A percentile compares a stretch with the other conserved stretches of the same genome.
These are phyloP conservation scores for Lophura nycthemera DNA, from an alignment of 2,113 vertebrate species.

Conservation along the genomic window DNA sequence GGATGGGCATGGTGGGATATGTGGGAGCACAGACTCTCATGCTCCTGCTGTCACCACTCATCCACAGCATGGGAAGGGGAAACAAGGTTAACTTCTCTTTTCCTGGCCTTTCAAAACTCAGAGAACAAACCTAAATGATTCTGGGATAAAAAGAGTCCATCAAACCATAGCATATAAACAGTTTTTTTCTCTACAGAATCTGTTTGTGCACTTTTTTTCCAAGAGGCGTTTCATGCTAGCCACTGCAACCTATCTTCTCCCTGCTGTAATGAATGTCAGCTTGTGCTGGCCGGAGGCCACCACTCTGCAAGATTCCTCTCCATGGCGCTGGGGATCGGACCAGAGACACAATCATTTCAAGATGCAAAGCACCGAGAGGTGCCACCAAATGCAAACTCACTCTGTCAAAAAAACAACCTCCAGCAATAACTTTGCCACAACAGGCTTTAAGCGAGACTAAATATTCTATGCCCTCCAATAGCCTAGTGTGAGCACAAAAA, in stretches of 20 bases:
- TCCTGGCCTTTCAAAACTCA: neutral
- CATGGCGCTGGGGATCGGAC: neutral
- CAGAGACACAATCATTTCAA: slow-evolving; percentile 19
- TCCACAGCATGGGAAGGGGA: fast-evolving
- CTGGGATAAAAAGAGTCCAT: neutral
- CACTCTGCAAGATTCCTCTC: neutral
- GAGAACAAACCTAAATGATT: neutral
- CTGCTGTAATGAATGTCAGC: neutral
- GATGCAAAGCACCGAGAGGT: neutral
- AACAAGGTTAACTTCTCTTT: neutral
- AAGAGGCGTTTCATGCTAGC: neutral
- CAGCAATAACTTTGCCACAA: neutral
- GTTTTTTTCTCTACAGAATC: neutral
- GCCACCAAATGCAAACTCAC: neutral
- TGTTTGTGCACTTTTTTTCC: neutral
- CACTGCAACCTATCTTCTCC: neutral
- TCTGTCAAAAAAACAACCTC: neutral
- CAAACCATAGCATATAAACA: neutral
- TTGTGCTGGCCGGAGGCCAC: neutral
- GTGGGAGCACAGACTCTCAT: fast-evolving
- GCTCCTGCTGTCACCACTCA: fast-evolving
- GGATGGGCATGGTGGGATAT: neutral
- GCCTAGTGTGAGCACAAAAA: neutral
- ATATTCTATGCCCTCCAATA: neutral
- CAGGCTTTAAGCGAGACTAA: neutral